Conservation (phyloP, 2,113 vertebrate species). For the Neodon shergylaensis region DNA sequence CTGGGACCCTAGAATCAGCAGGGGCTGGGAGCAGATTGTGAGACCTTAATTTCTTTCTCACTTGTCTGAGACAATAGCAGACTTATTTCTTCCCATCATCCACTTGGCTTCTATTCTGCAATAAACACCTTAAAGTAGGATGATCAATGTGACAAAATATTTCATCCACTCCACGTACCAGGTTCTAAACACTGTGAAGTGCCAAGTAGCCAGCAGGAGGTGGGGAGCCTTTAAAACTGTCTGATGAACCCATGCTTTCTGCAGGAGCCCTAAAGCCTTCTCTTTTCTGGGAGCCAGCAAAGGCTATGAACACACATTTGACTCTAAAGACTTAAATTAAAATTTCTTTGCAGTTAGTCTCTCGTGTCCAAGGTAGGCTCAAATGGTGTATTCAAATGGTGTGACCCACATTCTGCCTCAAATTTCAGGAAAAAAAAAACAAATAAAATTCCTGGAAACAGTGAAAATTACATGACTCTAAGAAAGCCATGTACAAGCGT, state of each 20-base stretch:
- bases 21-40: not conserved
- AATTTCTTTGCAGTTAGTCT: not conserved
- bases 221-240: not conserved
- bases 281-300: not conserved
- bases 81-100: not conserved
- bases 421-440: not conserved
- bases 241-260: not conserved
- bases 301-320: not conserved
- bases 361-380: not conserved
- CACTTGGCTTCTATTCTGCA: not conserved
- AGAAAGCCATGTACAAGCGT: not conserved
- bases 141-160: not conserved
- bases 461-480: not conserved
- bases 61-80: not conserved
- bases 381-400: not conserved
- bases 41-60: not conserved
- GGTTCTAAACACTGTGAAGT: not conserved
- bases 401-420: not conserved
- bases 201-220: not conserved
- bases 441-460: not conserved
- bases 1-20: not conserved
- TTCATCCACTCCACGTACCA: not conserved
- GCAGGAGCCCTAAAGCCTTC: not conserved
- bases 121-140: not conserved
- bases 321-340: not conserved